Evolutionary conservation across 2,888 invertebrate genomes (phyloP).

Genomic region (Chelonus formosanus): DNA sequence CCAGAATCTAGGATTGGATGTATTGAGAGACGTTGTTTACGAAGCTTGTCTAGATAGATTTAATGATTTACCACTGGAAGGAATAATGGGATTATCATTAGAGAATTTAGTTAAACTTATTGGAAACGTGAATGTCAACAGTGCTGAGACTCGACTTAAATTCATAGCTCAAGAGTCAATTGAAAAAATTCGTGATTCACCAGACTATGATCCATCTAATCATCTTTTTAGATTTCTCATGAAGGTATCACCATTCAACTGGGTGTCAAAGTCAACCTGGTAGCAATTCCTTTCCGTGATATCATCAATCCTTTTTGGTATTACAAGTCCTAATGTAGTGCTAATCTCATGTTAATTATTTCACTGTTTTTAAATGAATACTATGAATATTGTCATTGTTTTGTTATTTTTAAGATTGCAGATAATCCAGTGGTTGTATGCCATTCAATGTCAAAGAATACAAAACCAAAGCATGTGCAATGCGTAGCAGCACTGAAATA

Average conservation of each 20-base stretch:
- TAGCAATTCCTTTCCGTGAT: slow-evolving; percentile 9
- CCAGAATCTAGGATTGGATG: slow-evolving; percentile 45
- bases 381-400: not conserved
- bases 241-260: slow-evolving; percentile 32
- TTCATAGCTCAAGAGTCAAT: slow-evolving; percentile 40
- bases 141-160: slow-evolving; percentile 33
- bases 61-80: slow-evolving; percentile 43
- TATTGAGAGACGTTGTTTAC: slow-evolving; percentile 45
- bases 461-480: slow-evolving; percentile 29
- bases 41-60: slow-evolving; percentile 52
- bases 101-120: slow-evolving; percentile 46
- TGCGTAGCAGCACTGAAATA: slow-evolving; percentile 38
- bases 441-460: slow-evolving; percentile 20
- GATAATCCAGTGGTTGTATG: slow-evolving; percentile 25
- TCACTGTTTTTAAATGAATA: not conserved
- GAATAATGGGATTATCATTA: slow-evolving; percentile 37
- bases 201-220: slow-evolving; percentile 27
- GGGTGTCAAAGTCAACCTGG: slow-evolving; percentile 15
- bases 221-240: slow-evolving; percentile 33
- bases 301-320: slow-evolving; percentile 14
- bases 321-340: slow-evolving; percentile 18
- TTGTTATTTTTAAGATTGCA: slow-evolving; percentile 27
- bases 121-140: slow-evolving; percentile 47
- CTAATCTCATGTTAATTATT: not conserved
- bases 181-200: slow-evolving; percentile 22